These are phyloP conservation scores for Leptestheria dahalacensis DNA, from an alignment of 1,140 invertebrate species.

Conservation along the genomic window DNA sequence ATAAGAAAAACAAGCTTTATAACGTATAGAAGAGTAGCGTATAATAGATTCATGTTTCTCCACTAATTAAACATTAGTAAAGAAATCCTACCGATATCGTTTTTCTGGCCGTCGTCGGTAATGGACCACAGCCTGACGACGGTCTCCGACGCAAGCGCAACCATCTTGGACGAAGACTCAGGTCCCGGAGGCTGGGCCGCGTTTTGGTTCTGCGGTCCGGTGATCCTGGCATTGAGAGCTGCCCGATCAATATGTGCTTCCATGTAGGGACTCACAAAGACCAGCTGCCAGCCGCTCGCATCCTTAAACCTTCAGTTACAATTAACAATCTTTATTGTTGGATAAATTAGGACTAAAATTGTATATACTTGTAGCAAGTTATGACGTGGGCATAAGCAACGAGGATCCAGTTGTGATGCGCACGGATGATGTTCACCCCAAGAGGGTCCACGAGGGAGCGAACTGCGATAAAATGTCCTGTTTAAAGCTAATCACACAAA, in stretches of 20 bases:
- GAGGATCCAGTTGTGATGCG: conserved; percentile 95
- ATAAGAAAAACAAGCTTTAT: conserved; percentile 13
- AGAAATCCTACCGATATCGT: conserved; percentile 7
- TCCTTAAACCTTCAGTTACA: conserved; percentile 66
- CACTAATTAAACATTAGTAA: no score
- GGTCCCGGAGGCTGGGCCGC: conserved; percentile 25
- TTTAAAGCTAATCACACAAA: conserved; percentile 9
- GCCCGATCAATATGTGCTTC: conserved; percentile 78
- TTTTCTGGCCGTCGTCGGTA: conserved; percentile 26
- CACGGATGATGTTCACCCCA: conserved; percentile 83
- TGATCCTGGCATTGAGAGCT: conserved; percentile 87
- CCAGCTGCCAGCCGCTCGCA: conserved; percentile 85
- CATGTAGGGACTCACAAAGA: conserved; percentile 83
- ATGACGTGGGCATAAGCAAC: conserved; percentile 92
- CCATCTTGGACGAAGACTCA: conserved; percentile 45
- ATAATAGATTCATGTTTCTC: no score
- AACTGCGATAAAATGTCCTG: not conserved
- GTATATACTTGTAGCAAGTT: conserved; percentile 66
- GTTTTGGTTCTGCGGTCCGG: conserved; percentile 25
- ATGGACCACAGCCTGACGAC: conserved; percentile 35
- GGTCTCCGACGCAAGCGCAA: conserved; percentile 57
- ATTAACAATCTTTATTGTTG: not conserved
- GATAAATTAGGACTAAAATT: not conserved
- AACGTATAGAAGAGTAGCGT: no score
- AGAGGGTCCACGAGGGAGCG: conserved; percentile 58